Percentiles rank a stretch among this genome's conserved stretches.
Conservation (phyloP, 2,888 invertebrate species). For the Cacoxenus indagator region DNA sequence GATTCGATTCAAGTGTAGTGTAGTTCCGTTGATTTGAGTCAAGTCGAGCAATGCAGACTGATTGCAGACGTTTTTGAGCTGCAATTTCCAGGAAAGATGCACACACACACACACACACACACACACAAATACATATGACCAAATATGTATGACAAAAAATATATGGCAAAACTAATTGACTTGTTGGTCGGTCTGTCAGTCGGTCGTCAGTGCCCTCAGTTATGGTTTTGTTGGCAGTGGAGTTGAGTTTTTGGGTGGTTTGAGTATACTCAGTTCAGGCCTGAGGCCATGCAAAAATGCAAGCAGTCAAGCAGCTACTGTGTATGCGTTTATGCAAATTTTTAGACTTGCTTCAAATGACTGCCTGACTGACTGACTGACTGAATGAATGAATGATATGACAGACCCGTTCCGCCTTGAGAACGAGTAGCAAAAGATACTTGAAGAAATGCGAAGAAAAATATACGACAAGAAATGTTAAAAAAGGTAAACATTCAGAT, state of each 20-base stretch:
- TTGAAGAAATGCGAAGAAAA: too few relatives aligned
- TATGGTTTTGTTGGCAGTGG: not conserved
- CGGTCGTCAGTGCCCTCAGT: constrained; percentile 7
- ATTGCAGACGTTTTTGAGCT: not conserved
- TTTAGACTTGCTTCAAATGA: not conserved
- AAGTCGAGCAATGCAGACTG: not conserved
- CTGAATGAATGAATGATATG: not conserved
- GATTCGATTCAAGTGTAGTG: not conserved
- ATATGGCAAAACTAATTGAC: not conserved
- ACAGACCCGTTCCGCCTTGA: too few relatives aligned
- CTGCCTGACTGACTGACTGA: not conserved
- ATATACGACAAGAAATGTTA: too few relatives aligned
- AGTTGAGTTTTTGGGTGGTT: not conserved
- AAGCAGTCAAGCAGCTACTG: not conserved
- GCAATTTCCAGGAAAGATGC: not conserved
- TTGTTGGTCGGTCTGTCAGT: constrained; percentile 40
- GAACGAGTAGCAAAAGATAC: too few relatives aligned
- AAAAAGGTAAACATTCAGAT: too few relatives aligned
- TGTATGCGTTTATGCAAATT: not conserved
- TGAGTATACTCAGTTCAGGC: not conserved
- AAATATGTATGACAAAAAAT: not conserved
- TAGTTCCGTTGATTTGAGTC: too few relatives aligned
- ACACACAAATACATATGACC: not conserved
- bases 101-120: not conserved
- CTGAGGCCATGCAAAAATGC: not conserved